Percentiles rank a stretch among this genome's conserved stretches.
Conservation (phyloP, 2,113 vertebrate species). For the Caranx ignobilis region DNA sequence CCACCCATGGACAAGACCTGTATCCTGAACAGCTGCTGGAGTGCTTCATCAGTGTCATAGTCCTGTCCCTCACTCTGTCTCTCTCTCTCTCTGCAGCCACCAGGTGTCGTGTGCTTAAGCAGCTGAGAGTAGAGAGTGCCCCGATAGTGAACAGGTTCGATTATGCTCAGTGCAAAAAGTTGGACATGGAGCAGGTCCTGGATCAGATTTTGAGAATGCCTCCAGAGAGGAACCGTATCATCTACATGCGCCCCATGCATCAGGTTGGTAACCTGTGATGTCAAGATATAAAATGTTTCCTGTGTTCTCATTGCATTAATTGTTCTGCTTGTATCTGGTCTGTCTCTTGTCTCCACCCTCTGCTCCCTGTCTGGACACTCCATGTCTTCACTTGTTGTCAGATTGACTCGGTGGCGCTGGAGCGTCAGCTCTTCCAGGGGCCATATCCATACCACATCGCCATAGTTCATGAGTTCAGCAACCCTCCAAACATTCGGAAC, state of each 20-base stretch:
- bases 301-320: background rate
- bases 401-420: constrained; percentile 93
- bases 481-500: constrained; percentile 97
- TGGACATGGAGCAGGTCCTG: constrained; percentile 97
- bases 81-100: constrained; percentile 85
- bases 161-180: constrained; percentile 97
- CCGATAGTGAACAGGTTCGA: constrained; percentile 97
- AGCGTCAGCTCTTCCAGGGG: constrained; percentile 95
- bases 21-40: too few relatives aligned
- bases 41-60: background rate
- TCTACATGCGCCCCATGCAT: constrained; percentile 98
- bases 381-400: constrained; percentile 51
- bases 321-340: background rate
- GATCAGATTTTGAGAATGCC: constrained; percentile 98
- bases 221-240: constrained; percentile 96
- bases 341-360: background rate
- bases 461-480: constrained; percentile 98
- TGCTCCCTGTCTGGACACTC: background rate
- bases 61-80: background rate
- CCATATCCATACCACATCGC: constrained; percentile 98
- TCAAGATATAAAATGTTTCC: background rate
- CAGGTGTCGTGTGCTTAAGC: constrained; percentile 95
- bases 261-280: constrained; percentile 83
- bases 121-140: constrained; percentile 92
- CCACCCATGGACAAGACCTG: background rate